phyloP scores from a whole-genome alignment of 2,888 invertebrate genomes.

The Xylota sylvarum region DNA sequence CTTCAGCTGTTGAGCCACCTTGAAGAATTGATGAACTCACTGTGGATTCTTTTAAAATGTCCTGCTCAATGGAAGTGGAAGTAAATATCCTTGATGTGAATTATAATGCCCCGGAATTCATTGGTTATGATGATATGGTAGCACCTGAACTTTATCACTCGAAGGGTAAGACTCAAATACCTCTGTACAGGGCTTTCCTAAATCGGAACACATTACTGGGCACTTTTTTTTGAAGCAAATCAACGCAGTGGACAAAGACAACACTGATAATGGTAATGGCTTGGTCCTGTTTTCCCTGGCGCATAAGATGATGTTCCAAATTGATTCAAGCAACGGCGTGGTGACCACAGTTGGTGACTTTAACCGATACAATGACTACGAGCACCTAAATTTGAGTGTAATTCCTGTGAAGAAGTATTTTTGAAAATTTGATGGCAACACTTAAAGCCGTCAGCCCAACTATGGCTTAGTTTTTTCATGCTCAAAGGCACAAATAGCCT shows the following conservation, averaged over 20 bases:
- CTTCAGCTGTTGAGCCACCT: too few species aligned
- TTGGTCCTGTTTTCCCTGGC: conserved; percentile 91
- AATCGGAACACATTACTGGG: conserved; percentile 92
- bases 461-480: too few species aligned
- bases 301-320: conserved; percentile 89
- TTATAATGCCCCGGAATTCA: conserved; percentile 93
- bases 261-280: conserved; percentile 94
- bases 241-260: conserved; percentile 94
- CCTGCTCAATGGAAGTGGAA: conserved; percentile 91
- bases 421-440: too few species aligned
- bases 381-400: conserved; percentile 90
- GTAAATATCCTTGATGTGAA: conserved; percentile 93
- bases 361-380: conserved; percentile 83
- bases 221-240: conserved; percentile 90
- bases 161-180: conserved; percentile 84
- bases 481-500: too few species aligned
- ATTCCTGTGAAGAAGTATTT: too few species aligned
- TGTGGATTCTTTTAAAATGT: conserved; percentile 86
- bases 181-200: conserved; percentile 91
- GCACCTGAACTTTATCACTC: conserved; percentile 38
- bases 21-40: too few species aligned
- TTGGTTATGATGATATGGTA: conserved; percentile 89
- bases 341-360: conserved; percentile 90
- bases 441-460: too few species aligned
- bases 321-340: conserved; percentile 94